Percentiles rank a stretch among this genome's conserved stretches.
phyloP scores from a whole-genome alignment of 2,888 invertebrate genomes.

The Tipula lateralis region DNA sequence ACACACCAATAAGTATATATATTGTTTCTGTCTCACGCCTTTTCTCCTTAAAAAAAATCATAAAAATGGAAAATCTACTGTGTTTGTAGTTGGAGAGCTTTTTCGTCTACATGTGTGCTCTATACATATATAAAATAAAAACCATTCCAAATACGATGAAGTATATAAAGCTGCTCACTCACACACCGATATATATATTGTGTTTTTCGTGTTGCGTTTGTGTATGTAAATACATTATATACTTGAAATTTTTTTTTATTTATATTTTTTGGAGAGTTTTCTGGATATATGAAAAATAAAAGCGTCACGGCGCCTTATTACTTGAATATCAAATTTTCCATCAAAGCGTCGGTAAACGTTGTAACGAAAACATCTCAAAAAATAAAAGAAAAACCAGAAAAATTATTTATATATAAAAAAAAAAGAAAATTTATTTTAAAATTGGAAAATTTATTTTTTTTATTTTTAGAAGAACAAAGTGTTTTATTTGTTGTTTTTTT shows the following conservation, averaged over 20 bases:
- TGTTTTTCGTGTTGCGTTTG: background rate
- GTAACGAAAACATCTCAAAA: slow-evolving; percentile 49
- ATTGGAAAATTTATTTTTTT: slow-evolving; percentile 24
- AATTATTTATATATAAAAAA: no score
- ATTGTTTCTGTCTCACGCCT: slow-evolving; percentile 28
- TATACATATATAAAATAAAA: no score
- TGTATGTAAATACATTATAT: slow-evolving; percentile 20
- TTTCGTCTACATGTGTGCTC: background rate
- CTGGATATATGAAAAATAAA: slow-evolving; percentile 32
- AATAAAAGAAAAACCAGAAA: background rate
- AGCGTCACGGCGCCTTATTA: slow-evolving; percentile 40
- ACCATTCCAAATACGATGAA: background rate
- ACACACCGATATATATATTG: background rate
- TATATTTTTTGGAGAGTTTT: slow-evolving; percentile 32
- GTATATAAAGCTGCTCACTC: background rate
- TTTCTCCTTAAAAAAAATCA: slow-evolving; percentile 27
- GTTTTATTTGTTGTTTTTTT: no score
- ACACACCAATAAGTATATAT: background rate
- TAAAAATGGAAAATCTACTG: slow-evolving; percentile 20
- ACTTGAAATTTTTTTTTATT: background rate
- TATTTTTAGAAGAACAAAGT: slow-evolving; percentile 11
- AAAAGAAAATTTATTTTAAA: background rate
- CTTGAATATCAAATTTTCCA: slow-evolving; percentile 34
- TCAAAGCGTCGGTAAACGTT: slow-evolving; percentile 52
- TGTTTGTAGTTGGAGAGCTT: slow-evolving; percentile 25